These are phyloP conservation scores for Thunnus thynnus DNA, from an alignment of 2,113 vertebrate species.

Conservation along the genomic window DNA sequence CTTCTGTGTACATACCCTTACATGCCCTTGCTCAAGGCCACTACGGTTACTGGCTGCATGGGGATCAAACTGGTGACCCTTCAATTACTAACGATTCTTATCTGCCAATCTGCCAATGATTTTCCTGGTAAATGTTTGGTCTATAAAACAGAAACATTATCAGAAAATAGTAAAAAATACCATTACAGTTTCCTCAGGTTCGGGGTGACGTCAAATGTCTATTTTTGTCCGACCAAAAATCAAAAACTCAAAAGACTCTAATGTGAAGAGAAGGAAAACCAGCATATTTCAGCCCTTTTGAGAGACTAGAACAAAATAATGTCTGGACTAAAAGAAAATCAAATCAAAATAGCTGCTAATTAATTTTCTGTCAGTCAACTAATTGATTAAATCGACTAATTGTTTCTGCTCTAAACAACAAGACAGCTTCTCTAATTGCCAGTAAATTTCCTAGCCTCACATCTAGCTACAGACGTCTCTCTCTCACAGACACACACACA, in stretches of 20 bases:
- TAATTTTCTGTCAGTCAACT: not conserved
- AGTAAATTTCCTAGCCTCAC: not conserved
- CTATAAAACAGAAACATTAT: not conserved
- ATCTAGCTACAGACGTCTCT: not conserved
- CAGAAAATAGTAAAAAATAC: not conserved
- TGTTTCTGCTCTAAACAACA: not conserved
- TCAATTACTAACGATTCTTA: not conserved
- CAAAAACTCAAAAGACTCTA: too few species aligned
- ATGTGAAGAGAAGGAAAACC: not conserved
- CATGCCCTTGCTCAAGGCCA: slow-evolving; percentile 23
- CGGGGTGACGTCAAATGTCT: not conserved
- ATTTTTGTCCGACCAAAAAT: not conserved
- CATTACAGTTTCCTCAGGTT: not conserved
- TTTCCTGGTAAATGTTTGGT: not conserved
- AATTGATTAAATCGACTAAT: not conserved
- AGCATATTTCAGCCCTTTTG: not conserved
- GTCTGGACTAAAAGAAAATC: too few species aligned
- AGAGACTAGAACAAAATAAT: too few species aligned
- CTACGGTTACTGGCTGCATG: not conserved
- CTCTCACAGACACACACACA: not conserved
- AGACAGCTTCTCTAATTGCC: slow-evolving; percentile 3
- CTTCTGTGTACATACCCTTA: not conserved
- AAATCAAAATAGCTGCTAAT: not conserved
- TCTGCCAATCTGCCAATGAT: not conserved
- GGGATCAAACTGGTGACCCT: not conserved